phyloP scores from a whole-genome alignment of 2,888 invertebrate species.

The Gari tellinella region DNA sequence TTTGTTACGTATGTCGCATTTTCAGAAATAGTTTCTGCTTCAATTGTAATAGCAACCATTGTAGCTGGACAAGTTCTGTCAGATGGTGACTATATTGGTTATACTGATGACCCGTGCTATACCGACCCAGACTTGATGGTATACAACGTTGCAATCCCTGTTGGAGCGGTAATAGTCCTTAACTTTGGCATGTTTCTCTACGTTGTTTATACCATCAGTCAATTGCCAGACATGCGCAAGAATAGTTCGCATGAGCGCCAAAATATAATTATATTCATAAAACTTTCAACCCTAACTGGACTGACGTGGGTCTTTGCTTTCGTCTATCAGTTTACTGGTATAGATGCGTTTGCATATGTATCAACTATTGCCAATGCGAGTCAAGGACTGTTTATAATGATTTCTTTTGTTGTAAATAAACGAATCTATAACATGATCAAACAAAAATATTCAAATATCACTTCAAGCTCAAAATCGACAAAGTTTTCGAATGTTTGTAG shows the following conservation, averaged over 20 bases:
- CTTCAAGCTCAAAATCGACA: no score
- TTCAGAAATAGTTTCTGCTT: constrained; percentile 1
- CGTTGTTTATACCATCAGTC: constrained; percentile 5
- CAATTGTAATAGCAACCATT: background rate
- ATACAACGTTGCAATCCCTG: constrained; percentile 20
- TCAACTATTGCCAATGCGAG: constrained; percentile 17
- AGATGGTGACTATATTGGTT: constrained; percentile 3
- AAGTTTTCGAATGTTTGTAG: no score
- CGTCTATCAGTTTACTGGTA: constrained; percentile 4
- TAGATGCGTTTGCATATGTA: constrained; percentile 6
- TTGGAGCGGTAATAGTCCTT: background rate
- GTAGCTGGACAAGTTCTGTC: background rate
- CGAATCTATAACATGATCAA: constrained; percentile 4
- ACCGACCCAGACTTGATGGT: constrained; percentile 1
- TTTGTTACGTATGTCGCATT: background rate
- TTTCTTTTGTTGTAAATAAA: constrained; percentile 19
- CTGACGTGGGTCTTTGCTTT: constrained; percentile 24
- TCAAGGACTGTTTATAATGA: constrained; percentile 23
- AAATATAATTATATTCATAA: constrained; percentile 16
- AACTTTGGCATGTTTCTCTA: constrained; percentile 17
- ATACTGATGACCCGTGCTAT: constrained; percentile 14
- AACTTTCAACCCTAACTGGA: constrained; percentile 30
- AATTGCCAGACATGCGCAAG: background rate
- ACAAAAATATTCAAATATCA: no score
- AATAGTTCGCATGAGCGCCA: constrained; percentile 19